Conservation (phyloP, 2,797 vertebrate species). For the Phrynocephalus guinanensis region DNA sequence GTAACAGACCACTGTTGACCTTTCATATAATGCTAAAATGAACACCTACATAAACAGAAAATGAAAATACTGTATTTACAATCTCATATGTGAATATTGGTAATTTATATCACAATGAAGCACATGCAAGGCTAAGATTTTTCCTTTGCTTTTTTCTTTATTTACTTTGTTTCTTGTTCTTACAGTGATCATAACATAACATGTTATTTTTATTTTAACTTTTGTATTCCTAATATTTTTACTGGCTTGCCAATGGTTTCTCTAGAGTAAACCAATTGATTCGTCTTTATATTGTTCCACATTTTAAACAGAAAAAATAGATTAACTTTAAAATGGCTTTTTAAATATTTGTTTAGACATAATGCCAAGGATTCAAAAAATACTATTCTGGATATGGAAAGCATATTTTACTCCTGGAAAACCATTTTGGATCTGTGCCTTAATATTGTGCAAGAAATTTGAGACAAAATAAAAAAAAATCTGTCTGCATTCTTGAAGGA, state of each 20-base stretch:
- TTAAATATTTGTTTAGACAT: neutral
- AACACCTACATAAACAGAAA: neutral
- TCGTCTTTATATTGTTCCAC: neutral
- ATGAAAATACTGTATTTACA: neutral
- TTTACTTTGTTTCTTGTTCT: neutral
- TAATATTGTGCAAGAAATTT: neutral
- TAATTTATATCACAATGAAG: neutral
- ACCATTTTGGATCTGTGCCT: neutral
- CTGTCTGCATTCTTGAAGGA: too few species aligned
- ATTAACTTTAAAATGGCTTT: neutral
- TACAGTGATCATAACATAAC: neutral
- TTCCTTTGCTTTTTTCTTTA: neutral
- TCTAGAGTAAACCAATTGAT: neutral
- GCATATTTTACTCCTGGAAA: neutral
- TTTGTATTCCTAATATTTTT: neutral
- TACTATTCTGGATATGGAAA: neutral
- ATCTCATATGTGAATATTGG: slow-evolving; percentile 7
- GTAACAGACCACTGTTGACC: slow-evolving; percentile 32
- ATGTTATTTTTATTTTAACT: neutral
- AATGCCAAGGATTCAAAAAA: neutral
- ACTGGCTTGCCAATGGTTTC: neutral
- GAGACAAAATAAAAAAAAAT: neutral
- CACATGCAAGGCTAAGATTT: neutral
- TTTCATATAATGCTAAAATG: slow-evolving; percentile 18
- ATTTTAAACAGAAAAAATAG: neutral